Conservation (phyloP, 64 coral and sea anemone species). For the Astreopora myriophthalma region DNA sequence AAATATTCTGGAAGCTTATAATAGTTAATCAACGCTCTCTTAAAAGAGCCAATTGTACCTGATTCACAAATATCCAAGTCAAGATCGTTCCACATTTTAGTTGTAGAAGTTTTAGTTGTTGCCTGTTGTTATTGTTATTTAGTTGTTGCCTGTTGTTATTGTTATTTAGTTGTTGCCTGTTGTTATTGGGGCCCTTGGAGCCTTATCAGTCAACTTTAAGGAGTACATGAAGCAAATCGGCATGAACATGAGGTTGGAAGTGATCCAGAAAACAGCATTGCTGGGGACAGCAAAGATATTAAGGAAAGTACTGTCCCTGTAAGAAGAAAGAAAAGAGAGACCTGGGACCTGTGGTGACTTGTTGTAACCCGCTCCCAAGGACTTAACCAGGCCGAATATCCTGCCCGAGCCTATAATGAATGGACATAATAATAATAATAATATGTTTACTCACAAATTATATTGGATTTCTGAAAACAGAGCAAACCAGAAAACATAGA, state of each 20-base stretch:
- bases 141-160: too few species aligned
- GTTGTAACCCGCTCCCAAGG: constrained; percentile 43
- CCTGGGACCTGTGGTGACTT: constrained; percentile 13
- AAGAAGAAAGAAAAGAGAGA: constrained; percentile 15
- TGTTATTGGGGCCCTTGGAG: constrained; percentile 8
- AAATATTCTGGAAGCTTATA: too few species aligned
- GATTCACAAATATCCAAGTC: too few species aligned
- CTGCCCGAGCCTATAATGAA: constrained; percentile 20
- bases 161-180: too few species aligned
- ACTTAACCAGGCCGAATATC: constrained; percentile 22
- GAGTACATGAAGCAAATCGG: constrained; percentile 53
- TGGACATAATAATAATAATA: neutral
- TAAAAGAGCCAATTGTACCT: too few species aligned
- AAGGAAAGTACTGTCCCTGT: constrained; percentile 55
- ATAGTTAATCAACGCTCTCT: too few species aligned
- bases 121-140: too few species aligned
- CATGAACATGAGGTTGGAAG: constrained; percentile 49
- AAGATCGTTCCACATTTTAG: too few species aligned
- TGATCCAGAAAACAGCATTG: constrained; percentile 54
- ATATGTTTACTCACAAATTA: too few species aligned
- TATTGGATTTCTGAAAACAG: too few species aligned
- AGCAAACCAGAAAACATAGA: too few species aligned
- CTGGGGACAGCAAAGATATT: constrained; percentile 54
- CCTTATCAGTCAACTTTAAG: constrained; percentile 33
- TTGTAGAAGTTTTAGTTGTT: too few species aligned